A percentile compares a stretch with the other conserved stretches of the same genome.
Conservation (phyloP, 2,113 vertebrate species). For the Dicaeum eximium region DNA sequence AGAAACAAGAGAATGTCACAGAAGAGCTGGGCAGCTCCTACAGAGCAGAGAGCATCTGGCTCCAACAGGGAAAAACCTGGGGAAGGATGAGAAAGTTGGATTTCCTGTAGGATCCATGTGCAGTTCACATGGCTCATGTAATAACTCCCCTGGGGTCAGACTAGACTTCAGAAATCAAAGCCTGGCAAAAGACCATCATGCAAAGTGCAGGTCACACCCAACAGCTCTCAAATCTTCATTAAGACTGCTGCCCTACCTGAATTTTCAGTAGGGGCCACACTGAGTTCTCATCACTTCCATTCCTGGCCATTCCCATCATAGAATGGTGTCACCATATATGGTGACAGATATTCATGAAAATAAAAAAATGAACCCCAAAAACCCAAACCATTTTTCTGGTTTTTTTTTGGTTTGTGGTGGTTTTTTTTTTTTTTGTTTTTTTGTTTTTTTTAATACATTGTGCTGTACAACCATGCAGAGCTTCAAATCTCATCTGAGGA, state of each 20-base stretch:
- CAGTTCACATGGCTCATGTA: background rate
- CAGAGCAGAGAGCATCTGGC: background rate
- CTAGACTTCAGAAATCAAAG: background rate
- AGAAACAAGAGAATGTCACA: background rate
- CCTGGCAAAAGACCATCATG: background rate
- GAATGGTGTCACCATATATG: background rate
- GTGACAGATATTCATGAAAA: background rate
- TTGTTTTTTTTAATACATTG: background rate
- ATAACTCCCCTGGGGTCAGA: background rate
- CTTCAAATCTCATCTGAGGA: background rate
- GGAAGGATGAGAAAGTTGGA: background rate
- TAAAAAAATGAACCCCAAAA: accelerated
- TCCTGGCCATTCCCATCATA: background rate
- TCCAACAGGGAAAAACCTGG: background rate
- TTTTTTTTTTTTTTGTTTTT: too few species aligned
- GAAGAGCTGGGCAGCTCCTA: background rate
- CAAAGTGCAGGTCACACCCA: background rate
- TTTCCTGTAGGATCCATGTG: background rate
- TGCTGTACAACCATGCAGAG: background rate
- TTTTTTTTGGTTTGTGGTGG: too few species aligned
- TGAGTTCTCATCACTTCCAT: background rate
- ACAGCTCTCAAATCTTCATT: background rate
- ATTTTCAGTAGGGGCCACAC: background rate
- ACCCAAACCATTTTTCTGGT: background rate
- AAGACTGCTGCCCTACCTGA: background rate